Evolutionary conservation across 23 tunicate genomes (phyloP).

Genomic region (Phallusia fumigata): DNA sequence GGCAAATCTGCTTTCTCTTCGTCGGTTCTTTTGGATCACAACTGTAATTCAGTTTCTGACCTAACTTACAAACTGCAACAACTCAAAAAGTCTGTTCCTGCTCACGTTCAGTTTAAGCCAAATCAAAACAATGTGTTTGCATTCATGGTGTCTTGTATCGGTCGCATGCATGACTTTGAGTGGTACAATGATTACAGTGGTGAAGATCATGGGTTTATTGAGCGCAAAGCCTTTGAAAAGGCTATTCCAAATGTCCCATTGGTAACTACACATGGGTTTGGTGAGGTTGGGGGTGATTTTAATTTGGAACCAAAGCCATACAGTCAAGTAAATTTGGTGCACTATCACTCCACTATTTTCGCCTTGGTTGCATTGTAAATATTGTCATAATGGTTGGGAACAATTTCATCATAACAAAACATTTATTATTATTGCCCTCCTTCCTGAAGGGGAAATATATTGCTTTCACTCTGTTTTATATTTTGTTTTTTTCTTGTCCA

Average conservation of each 20-base stretch:
- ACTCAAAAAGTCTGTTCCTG: not conserved
- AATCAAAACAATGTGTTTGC: not conserved
- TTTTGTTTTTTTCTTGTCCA: too few relatives aligned
- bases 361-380: not conserved
- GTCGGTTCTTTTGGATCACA: not conserved
- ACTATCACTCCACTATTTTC: not conserved
- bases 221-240: not conserved
- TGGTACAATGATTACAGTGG: not conserved
- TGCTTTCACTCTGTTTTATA: too few relatives aligned
- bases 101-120: not conserved
- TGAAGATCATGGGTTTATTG: not conserved
- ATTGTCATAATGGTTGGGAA: too few relatives aligned
- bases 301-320: not conserved
- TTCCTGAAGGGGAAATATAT: too few relatives aligned
- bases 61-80: not conserved
- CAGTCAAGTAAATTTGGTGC: not conserved
- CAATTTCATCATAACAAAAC: too few relatives aligned
- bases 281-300: not conserved
- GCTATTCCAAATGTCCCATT: not conserved
- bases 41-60: not conserved
- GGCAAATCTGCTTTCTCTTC: not conserved
- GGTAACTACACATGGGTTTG: conserved; percentile 3
- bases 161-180: conserved; percentile 3
- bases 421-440: too few relatives aligned
- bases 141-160: not conserved